Evolutionary conservation across 1,140 invertebrate species (phyloP).

Genomic region (Drosophila lacteicornis): DNA sequence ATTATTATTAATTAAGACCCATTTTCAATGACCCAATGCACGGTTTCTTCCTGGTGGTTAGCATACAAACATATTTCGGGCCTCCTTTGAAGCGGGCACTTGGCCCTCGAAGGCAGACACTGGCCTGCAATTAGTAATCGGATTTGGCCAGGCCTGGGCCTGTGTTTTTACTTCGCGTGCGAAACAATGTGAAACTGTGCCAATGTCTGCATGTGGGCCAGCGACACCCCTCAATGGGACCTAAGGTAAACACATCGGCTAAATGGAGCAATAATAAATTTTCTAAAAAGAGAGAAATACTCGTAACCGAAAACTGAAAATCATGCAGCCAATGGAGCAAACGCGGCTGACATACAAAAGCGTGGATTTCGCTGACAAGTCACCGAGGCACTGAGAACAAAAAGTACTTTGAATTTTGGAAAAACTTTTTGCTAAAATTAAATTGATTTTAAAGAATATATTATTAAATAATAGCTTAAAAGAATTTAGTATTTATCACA

Average conservation of each 20-base stretch:
- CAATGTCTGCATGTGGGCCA: constrained; percentile 45
- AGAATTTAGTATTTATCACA: too few species aligned
- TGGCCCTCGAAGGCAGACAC: neutral
- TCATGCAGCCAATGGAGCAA: constrained; percentile 78
- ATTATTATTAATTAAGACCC: constrained; percentile 25
- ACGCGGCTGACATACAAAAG: constrained; percentile 71
- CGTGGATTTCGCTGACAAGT: constrained; percentile 58
- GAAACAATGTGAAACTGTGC: constrained; percentile 42
- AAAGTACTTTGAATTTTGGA: too few species aligned
- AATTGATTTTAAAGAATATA: neutral
- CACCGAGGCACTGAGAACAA: constrained; percentile 23
- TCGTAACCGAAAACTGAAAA: constrained; percentile 58
- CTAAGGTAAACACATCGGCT: constrained; percentile 19
- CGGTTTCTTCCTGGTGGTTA: neutral
- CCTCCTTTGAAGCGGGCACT: constrained; percentile 12
- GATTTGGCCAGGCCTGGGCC: constrained; percentile 11
- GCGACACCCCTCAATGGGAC: constrained; percentile 17
- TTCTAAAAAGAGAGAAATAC: constrained; percentile 49
- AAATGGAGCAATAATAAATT: constrained; percentile 55
- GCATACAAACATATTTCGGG: neutral
- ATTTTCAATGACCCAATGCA: constrained; percentile 40
- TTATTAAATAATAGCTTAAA: too few species aligned
- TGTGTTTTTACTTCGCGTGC: constrained; percentile 22
- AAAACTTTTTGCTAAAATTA: neutral
- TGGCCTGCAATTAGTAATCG: constrained; percentile 38